Percentiles rank a stretch among this genome's conserved stretches.
Evolutionary conservation across 2,888 invertebrate genomes (phyloP).

Genomic region (Campoplex nolae): DNA sequence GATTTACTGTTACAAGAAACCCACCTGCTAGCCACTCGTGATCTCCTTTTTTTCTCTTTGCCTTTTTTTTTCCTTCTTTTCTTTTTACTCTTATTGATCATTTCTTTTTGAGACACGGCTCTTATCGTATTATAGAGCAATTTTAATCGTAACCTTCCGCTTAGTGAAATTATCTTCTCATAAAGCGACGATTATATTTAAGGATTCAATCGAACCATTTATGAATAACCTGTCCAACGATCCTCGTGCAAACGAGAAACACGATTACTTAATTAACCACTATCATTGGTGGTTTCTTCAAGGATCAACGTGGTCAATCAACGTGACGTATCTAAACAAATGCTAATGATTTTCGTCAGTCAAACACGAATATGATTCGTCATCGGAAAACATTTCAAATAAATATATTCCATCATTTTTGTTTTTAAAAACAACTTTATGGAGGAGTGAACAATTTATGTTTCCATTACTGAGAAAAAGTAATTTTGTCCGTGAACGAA

Average conservation of each 20-base stretch:
- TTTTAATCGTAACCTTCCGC: constrained; percentile 56
- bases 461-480: neutral
- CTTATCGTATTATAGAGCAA: constrained; percentile 52
- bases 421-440: neutral
- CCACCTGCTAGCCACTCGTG: constrained; percentile 44
- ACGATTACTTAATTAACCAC: constrained; percentile 8
- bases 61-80: constrained; percentile 9
- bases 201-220: constrained; percentile 39
- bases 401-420: neutral
- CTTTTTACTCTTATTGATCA: constrained; percentile 7
- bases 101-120: constrained; percentile 27
- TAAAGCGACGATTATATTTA: constrained; percentile 32
- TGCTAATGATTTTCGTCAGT: neutral
- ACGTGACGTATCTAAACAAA: neutral
- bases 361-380: neutral
- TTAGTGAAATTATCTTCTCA: constrained; percentile 44
- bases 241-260: constrained; percentile 13
- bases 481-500: neutral
- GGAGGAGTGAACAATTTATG: neutral
- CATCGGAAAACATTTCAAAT: neutral
- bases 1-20: constrained; percentile 63
- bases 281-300: neutral
- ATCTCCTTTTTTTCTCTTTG: constrained; percentile 12
- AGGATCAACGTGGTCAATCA: neutral
- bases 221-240: neutral